Evolutionary conservation across 1,140 invertebrate species (phyloP).

Genomic region (Temnothorax longispinosus): DNA sequence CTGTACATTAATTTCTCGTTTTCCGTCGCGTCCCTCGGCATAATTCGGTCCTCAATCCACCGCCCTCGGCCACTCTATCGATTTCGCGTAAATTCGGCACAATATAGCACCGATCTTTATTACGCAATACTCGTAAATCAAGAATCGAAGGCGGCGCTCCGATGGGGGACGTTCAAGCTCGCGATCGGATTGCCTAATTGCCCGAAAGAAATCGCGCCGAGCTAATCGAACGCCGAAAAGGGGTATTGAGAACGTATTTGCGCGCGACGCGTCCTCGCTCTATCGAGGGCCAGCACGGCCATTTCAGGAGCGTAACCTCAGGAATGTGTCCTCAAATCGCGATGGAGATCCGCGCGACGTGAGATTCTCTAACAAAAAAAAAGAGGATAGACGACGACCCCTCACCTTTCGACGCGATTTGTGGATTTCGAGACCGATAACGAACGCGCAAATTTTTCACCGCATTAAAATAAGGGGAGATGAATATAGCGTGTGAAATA

Average conservation of each 20-base stretch:
- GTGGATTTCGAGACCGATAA: neutral
- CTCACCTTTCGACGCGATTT: neutral
- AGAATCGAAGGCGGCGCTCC: neutral
- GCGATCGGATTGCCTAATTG: slow-evolving; percentile 28
- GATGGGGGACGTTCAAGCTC: neutral
- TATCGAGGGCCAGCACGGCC: slow-evolving; percentile 42
- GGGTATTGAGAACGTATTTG: slow-evolving; percentile 33
- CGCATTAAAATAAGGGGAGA: neutral
- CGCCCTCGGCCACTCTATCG: neutral
- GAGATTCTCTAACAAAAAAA: neutral
- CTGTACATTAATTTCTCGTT: neutral
- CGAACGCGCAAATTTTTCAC: neutral
- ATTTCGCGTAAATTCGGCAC: slow-evolving; percentile 40
- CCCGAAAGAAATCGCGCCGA: slow-evolving; percentile 21
- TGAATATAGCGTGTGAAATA: neutral
- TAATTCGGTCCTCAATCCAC: slow-evolving; percentile 5
- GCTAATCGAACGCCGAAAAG: slow-evolving; percentile 32
- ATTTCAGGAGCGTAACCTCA: slow-evolving; percentile 44
- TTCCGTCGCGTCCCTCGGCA: neutral
- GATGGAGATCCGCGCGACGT: neutral
- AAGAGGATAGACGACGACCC: too few relatives aligned
- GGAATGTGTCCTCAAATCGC: neutral
- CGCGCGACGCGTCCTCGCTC: slow-evolving; percentile 36
- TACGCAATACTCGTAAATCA: slow-evolving; percentile 17
- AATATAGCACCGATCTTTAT: neutral